Conservation (phyloP, 2,797 vertebrate species). For the Sternarchorhynchus goeldii region DNA sequence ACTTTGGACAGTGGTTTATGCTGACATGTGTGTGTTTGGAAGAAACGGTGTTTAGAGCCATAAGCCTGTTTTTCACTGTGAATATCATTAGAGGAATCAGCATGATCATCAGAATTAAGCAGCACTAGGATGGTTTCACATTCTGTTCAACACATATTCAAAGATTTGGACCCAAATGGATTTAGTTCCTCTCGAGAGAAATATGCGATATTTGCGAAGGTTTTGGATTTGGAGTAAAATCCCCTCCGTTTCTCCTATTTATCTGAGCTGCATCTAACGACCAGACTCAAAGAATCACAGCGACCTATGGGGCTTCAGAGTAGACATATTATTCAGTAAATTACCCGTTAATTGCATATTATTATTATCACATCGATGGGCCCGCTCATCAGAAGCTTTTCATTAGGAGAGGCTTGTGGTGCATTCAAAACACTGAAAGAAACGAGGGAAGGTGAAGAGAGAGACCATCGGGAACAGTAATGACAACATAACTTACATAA, state of each 20-base stretch:
- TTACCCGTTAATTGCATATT: constrained; percentile 68
- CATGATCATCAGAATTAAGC: constrained; percentile 24
- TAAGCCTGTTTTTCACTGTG: constrained; percentile 22
- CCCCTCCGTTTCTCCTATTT: constrained; percentile 25
- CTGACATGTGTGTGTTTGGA: not conserved
- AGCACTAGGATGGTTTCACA: not conserved
- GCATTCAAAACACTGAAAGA: constrained; percentile 54
- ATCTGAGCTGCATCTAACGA: constrained; percentile 34
- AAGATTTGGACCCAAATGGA: not conserved
- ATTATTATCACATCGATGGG: constrained; percentile 66
- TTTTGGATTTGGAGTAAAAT: constrained; percentile 14
- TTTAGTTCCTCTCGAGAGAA: constrained; percentile 19
- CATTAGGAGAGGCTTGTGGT: constrained; percentile 51
- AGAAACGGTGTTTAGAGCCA: constrained; percentile 2
- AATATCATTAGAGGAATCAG: constrained; percentile 22
- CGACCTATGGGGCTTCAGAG: constrained; percentile 48
- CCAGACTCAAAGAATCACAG: constrained; percentile 8
- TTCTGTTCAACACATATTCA: constrained; percentile 20
- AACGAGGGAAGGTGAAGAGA: constrained; percentile 47
- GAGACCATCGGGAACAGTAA: constrained; percentile 61
- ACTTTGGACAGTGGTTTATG: constrained; percentile 43
- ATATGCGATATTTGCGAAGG: not conserved
- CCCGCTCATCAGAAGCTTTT: constrained; percentile 60
- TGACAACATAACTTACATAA: constrained; percentile 70
- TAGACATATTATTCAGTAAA: constrained; percentile 63